Percentiles rank a stretch among this genome's conserved stretches.
These are phyloP conservation scores for Epizoanthus stellaris DNA, from an alignment of 92 coral and sea anemone genomes.

Conservation along the genomic window DNA sequence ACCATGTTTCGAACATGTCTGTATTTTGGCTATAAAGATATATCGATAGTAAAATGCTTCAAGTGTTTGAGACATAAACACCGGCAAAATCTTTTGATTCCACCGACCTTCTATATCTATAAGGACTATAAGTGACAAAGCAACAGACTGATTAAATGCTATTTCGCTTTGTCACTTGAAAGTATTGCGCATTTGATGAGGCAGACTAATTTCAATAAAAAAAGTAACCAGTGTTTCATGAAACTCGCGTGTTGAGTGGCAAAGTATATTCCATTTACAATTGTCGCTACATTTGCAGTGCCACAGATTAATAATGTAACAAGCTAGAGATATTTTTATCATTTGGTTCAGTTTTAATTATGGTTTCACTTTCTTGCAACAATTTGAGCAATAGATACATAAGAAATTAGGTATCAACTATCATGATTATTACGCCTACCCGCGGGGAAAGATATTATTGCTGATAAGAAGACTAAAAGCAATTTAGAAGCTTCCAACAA, in stretches of 20 bases:
- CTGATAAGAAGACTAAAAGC: not conserved
- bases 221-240: too few species aligned
- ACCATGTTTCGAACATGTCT: not conserved
- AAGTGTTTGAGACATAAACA: not conserved
- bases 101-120: not conserved
- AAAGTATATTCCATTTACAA: too few species aligned
- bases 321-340: not conserved
- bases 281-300: too few species aligned
- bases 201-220: too few species aligned
- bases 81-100: constrained; percentile 1
- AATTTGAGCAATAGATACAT: not conserved
- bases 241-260: too few species aligned
- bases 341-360: not conserved
- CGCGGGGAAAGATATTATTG: not conserved
- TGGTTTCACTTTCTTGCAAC: not conserved
- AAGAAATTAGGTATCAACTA: not conserved
- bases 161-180: too few species aligned
- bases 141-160: too few species aligned
- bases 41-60: not conserved
- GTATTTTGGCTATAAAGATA: not conserved
- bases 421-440: not conserved
- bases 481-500: not conserved
- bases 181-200: too few species aligned
- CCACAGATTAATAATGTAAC: not conserved
- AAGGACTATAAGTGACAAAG: too few species aligned